Conservation (phyloP, 2,113 vertebrate genomes). For the Gorsachius goisagi region DNA sequence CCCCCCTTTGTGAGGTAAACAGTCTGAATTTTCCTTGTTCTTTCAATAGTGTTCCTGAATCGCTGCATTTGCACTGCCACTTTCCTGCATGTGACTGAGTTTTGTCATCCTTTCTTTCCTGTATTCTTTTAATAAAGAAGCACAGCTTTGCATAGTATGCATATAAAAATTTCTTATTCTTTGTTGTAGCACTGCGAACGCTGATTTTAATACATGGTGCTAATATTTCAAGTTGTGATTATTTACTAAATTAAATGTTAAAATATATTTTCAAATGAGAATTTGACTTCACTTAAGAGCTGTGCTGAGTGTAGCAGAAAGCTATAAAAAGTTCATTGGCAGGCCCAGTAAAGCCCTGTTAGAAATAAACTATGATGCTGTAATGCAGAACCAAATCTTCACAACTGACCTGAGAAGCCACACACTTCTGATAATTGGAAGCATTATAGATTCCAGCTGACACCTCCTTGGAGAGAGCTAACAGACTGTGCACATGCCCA, state of each 20-base stretch:
- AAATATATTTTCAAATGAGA: background rate
- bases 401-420: background rate
- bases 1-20: background rate
- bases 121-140: background rate
- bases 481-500: background rate
- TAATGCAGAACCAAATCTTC: background rate
- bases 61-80: background rate
- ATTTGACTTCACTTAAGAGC: background rate
- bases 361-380: background rate
- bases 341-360: background rate
- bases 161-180: background rate
- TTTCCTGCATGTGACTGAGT: background rate
- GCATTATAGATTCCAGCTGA: background rate
- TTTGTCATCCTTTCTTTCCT: background rate
- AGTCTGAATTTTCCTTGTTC: background rate
- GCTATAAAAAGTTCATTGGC: background rate
- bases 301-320: background rate
- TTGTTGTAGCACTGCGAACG: background rate
- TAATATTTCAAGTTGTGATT: background rate
- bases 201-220: background rate
- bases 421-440: background rate
- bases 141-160: background rate
- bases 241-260: background rate
- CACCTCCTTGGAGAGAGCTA: background rate
- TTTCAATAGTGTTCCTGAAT: background rate